A percentile compares a stretch with the other conserved stretches of the same genome.
phyloP scores from a whole-genome alignment of 1,140 invertebrate species.

The Trachymyrmex septentrionalis region DNA sequence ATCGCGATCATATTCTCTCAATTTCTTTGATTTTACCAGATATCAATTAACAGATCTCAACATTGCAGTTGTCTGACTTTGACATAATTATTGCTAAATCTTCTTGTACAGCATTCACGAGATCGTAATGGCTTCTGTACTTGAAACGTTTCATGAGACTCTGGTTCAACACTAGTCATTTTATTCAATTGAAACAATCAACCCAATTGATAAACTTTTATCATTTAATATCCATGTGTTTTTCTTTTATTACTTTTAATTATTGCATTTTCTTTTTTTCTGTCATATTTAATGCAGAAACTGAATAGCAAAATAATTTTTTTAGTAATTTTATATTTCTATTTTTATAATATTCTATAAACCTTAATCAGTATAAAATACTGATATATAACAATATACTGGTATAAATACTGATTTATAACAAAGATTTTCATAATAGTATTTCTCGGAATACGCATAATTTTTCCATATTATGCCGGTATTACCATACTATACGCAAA shows the following conservation, averaged over 20 bases:
- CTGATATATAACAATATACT: no score
- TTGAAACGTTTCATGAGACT: slow-evolving; percentile 13
- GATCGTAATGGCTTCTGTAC: not conserved
- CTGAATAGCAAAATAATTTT: no score
- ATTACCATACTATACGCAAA: no score
- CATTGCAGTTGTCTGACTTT: slow-evolving; percentile 59
- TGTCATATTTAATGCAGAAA: no score
- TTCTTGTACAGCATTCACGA: slow-evolving; percentile 13
- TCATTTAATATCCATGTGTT: not conserved
- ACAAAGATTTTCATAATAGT: no score
- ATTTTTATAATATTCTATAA: no score
- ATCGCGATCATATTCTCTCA: not conserved
- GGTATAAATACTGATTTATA: no score
- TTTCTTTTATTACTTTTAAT: not conserved
- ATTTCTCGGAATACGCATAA: no score
- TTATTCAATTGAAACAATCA: no score
- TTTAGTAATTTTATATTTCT: no score
- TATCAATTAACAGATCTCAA: slow-evolving; percentile 64
- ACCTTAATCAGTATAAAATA: no score
- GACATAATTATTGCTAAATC: slow-evolving; percentile 22
- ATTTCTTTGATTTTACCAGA: slow-evolving; percentile 12
- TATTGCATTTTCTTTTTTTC: not conserved
- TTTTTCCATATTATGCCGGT: no score
- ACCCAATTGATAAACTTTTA: not conserved
- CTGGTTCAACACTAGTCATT: not conserved